Evolutionary conservation across 2,888 invertebrate genomes (phyloP), one percentile per base, ranked within the genome.

Genomic region (Oxyscelio sp.): DNA sequence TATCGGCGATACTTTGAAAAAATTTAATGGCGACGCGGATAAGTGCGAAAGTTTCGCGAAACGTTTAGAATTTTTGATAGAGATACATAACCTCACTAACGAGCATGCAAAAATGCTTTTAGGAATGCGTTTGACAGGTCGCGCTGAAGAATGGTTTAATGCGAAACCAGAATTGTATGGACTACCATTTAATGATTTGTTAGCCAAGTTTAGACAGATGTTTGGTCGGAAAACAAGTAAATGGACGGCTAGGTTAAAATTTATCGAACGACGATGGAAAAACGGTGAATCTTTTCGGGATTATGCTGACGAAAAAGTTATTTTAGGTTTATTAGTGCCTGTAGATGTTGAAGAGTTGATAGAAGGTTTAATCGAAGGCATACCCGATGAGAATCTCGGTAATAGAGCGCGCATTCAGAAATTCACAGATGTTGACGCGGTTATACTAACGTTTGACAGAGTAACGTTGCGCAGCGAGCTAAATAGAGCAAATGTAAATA

Each of bases 51-150:
- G 9, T 43, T 43, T 43, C 9, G 4, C 43, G 15, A 43, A 43
- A 43, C 43, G 43, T n/a, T 43, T 43, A 43, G 43, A 43, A 43
- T 43, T 43, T 11, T 43, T 43, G 9, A 43, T 6, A 43, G 43
- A 43, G 3, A 11, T 43, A 43, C 43, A 43, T 43, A 43, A 43
- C 27, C 27, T 27, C 6, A 27, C 27, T 27, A 6, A 27, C 27
- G 27, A 27, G 6, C 27, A 27, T 27, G 43, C 43, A 4, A 43
- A 43, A 43, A 11, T 43, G 15, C 5, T 43, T 43, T 15, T 43
- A 6, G 43, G 43, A 43, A 43, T 43, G 43, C 43, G 43, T 43
- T 43, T 43, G 43, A 43, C 43, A 43, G 43, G 43, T 43, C 43
- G 43, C 43, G 15, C 43, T 11, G 43, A 43, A 15, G 43, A 43